Percentiles rank a stretch among this genome's conserved stretches.
Conservation (phyloP, 2,113 vertebrate genomes). For the Otus sunia region DNA sequence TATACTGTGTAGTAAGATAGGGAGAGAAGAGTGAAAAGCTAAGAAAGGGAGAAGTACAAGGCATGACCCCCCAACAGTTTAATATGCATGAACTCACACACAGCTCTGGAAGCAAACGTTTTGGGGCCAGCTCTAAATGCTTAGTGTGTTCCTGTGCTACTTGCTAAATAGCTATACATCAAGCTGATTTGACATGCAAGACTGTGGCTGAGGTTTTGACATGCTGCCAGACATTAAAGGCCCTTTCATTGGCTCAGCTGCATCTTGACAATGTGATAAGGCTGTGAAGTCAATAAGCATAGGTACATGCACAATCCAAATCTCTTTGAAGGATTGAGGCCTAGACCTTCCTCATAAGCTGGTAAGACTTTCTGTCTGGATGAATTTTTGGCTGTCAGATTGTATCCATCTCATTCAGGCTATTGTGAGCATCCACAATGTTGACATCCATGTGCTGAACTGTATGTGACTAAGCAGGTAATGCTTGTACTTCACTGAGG, state of each 20-base stretch:
- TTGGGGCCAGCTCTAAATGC: not conserved
- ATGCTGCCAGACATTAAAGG: not conserved
- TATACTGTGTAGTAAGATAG: not conserved
- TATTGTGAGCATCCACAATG: not conserved
- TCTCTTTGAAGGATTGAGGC: not conserved
- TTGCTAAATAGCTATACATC: not conserved
- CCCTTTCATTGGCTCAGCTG: not conserved
- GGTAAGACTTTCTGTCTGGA: not conserved
- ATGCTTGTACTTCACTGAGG: not conserved
- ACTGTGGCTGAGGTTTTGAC: not conserved
- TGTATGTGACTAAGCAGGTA: not conserved
- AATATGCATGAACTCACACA: not conserved
- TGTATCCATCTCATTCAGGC: not conserved
- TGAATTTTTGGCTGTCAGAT: not conserved
- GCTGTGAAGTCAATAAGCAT: not conserved
- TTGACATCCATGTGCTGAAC: not conserved
- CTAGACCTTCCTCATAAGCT: not conserved
- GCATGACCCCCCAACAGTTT: not conserved
- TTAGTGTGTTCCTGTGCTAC: not conserved
- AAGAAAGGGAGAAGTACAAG: not conserved
- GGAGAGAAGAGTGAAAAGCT: not conserved
- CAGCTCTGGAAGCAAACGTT: not conserved
- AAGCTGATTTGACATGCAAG: not conserved
- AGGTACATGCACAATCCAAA: rapidly evolving
- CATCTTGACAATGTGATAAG: not conserved